Evolutionary conservation across 35 echinoderm and acorn worm genomes (phyloP).

Genomic region (Chiridota heheva): DNA sequence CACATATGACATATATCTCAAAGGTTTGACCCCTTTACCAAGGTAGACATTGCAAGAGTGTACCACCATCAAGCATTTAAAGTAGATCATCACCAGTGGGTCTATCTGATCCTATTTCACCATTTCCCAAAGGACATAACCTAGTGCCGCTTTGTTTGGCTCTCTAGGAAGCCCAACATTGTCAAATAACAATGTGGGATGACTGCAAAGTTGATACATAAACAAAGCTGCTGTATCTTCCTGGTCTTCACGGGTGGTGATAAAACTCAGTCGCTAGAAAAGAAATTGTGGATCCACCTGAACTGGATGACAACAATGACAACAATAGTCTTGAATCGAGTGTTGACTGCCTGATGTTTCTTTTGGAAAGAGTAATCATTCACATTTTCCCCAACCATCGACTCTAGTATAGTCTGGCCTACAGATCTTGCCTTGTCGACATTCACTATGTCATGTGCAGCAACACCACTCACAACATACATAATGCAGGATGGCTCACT

Average conservation of each 20-base stretch:
- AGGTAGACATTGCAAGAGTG: constrained; percentile 37
- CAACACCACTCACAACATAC: constrained; percentile 19
- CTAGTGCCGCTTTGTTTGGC: constrained; percentile 54
- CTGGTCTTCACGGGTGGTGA: neutral
- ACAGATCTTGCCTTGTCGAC: constrained; percentile 44
- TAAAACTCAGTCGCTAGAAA: constrained; percentile 41
- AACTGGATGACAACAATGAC: constrained; percentile 3
- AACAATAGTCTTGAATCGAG: constrained; percentile 18
- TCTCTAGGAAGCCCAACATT: constrained; percentile 43
- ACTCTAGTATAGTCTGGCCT: constrained; percentile 20
- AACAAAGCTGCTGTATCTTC: constrained; percentile 40
- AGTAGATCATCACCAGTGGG: constrained; percentile 1
- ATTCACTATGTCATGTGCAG: constrained; percentile 25
- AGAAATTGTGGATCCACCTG: constrained; percentile 43
- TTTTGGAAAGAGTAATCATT: constrained; percentile 38
- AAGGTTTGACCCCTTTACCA: constrained; percentile 41
- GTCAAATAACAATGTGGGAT: constrained; percentile 45
- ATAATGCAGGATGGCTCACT: constrained; percentile 1
- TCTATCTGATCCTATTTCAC: constrained; percentile 46
- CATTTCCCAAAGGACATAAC: constrained; percentile 34
- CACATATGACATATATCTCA: constrained; percentile 36
- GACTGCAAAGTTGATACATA: constrained; percentile 38
- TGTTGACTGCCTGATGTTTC: constrained; percentile 30
- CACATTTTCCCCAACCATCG: constrained; percentile 26
- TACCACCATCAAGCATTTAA: neutral